Percentiles rank a stretch among this genome's conserved stretches.
phyloP scores from a whole-genome alignment of 2,888 invertebrate species.

The Nudaria mundana region DNA sequence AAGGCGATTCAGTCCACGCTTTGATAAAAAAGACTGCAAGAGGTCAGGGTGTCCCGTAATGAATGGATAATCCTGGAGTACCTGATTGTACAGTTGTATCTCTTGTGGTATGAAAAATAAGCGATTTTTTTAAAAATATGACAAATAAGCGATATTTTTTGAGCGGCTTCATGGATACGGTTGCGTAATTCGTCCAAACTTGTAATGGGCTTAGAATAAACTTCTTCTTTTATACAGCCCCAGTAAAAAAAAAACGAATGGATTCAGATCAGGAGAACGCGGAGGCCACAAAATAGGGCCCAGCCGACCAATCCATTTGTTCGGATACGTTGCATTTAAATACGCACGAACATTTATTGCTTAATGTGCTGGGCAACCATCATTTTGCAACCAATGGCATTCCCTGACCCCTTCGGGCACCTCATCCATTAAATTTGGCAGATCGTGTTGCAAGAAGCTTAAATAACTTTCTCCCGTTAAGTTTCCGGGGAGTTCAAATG shows the following conservation, averaged over 20 bases:
- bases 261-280: neutral
- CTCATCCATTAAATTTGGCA: slow-evolving; percentile 2
- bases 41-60: neutral
- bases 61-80: slow-evolving; percentile 1
- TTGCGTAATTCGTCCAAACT: neutral
- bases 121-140: neutral
- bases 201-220: neutral
- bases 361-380: neutral
- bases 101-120: neutral
- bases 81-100: neutral
- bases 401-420: slow-evolving; percentile 3
- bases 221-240: neutral
- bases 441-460: slow-evolving; percentile 6
- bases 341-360: neutral
- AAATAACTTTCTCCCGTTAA: slow-evolving; percentile 9
- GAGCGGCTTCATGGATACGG: no score
- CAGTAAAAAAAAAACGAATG: neutral
- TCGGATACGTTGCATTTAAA: slow-evolving; percentile 8
- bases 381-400: neutral
- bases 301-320: slow-evolving; percentile 2
- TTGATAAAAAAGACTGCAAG: no score
- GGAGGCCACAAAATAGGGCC: slow-evolving; percentile 1
- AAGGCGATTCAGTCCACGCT: no score
- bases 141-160: no score
- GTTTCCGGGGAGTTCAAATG: slow-evolving; percentile 12